Evolutionary conservation across 2,888 invertebrate species (phyloP).

Genomic region (Andrena flavipes): DNA sequence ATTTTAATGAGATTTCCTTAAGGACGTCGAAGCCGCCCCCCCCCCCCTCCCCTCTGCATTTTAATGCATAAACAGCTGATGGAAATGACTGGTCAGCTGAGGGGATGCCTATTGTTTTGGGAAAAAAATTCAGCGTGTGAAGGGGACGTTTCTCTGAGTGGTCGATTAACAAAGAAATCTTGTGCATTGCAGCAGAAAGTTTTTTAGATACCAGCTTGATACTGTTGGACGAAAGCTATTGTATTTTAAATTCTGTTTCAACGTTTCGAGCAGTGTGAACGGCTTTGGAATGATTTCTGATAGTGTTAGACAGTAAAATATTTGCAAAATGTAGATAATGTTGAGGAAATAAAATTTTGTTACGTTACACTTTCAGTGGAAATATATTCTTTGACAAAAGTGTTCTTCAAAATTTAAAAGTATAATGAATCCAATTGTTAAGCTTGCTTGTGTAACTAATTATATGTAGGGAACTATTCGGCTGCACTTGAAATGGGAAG

Average conservation of each 20-base stretch:
- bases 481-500: constrained; percentile 15
- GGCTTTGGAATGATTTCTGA: too few relatives aligned
- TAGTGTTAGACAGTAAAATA: too few relatives aligned
- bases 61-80: constrained; percentile 11
- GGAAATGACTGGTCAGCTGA: background rate
- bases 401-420: too few relatives aligned
- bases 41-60: background rate
- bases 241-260: too few relatives aligned
- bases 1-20: constrained; percentile 62
- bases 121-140: constrained; percentile 6
- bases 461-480: background rate
- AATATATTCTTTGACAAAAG: too few relatives aligned
- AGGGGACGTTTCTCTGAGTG: background rate
- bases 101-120: background rate
- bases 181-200: background rate
- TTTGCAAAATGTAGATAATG: too few relatives aligned
- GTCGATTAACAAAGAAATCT: background rate
- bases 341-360: too few relatives aligned
- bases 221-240: too few relatives aligned
- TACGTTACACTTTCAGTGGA: too few relatives aligned
- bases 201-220: background rate
- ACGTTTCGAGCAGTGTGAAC: too few relatives aligned
- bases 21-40: constrained; percentile 18
- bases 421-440: too few relatives aligned
- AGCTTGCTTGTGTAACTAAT: too few relatives aligned